These are phyloP conservation scores for Athene cunicularia DNA, from an alignment of 2,113 vertebrate species.

Conservation along the genomic window DNA sequence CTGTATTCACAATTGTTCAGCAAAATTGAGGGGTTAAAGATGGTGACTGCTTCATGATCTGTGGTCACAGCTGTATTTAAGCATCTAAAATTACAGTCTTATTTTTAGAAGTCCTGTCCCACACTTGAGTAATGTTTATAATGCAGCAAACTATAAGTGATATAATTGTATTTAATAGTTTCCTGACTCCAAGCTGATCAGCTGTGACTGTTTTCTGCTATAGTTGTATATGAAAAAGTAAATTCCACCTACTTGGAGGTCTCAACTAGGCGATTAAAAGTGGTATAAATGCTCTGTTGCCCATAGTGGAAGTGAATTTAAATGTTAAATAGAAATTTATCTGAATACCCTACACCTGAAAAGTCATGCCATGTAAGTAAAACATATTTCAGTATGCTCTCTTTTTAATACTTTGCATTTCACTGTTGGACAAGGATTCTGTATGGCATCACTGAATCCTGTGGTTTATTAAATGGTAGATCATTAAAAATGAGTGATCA, in stretches of 20 bases:
- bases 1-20: background rate
- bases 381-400: background rate
- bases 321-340: background rate
- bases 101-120: background rate
- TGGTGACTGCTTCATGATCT: background rate
- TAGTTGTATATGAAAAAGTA: background rate
- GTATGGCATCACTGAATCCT: background rate
- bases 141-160: background rate
- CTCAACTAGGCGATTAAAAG: background rate
- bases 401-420: background rate
- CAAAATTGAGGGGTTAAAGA: background rate
- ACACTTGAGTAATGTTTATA: background rate
- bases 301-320: background rate
- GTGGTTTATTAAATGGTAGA: background rate
- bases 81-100: background rate
- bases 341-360: background rate
- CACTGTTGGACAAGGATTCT: background rate
- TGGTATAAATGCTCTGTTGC: background rate
- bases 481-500: background rate
- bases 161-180: background rate
- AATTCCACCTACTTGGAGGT: background rate
- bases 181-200: background rate
- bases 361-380: background rate
- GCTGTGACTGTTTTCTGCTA: background rate
- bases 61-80: background rate